Evolutionary conservation across 2,797 vertebrate genomes (phyloP).

Genomic region (Pseudochirops cupreus): DNA sequence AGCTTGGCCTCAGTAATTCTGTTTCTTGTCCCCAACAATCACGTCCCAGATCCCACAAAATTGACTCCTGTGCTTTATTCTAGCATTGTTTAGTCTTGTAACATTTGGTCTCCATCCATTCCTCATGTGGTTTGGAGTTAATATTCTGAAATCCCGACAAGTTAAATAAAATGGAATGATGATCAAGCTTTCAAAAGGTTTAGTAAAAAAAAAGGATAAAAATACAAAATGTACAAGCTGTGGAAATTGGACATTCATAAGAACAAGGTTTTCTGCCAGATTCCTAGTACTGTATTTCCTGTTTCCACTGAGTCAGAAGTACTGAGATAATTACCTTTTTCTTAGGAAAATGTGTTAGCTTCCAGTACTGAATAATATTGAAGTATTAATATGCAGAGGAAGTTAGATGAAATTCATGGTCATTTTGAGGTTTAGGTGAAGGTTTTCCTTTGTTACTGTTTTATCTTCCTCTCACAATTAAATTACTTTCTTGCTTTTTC

Average conservation of each 20-base stretch:
- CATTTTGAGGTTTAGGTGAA: background rate
- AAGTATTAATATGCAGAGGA: slow-evolving; percentile 4
- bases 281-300: slow-evolving; percentile 45
- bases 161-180: slow-evolving; percentile 35
- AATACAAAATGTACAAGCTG: slow-evolving; percentile 5
- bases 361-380: slow-evolving; percentile 53
- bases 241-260: background rate
- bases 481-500: slow-evolving; percentile 6
- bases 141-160: slow-evolving; percentile 28
- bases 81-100: background rate
- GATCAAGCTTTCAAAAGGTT: slow-evolving; percentile 34
- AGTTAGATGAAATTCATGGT: slow-evolving; percentile 50
- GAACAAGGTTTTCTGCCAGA: slow-evolving; percentile 16
- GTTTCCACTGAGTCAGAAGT: slow-evolving; percentile 49
- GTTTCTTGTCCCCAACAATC: background rate
- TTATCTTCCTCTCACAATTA: slow-evolving; percentile 1
- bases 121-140: slow-evolving; percentile 41
- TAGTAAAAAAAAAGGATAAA: slow-evolving; percentile 45
- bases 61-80: background rate
- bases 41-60: background rate
- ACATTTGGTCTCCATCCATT: slow-evolving; percentile 48
- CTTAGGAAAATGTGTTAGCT: slow-evolving; percentile 44
- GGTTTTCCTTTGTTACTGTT: background rate
- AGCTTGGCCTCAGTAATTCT: background rate
- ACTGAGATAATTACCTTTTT: slow-evolving; percentile 51